Evolutionary conservation across 2,797 vertebrate genomes (phyloP).

Genomic region (Galagoides demidoff): DNA sequence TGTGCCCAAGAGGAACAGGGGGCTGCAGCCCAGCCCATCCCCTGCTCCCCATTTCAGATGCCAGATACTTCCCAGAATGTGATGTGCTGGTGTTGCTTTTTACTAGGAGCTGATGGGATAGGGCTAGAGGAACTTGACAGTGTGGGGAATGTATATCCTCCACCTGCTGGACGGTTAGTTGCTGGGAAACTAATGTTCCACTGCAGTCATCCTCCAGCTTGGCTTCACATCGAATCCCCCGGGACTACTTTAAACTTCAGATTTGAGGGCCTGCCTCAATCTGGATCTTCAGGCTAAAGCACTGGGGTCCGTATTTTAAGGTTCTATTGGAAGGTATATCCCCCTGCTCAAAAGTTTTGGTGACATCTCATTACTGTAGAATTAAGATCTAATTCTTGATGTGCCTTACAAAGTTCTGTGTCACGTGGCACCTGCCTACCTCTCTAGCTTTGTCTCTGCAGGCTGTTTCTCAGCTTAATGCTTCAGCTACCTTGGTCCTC

Average conservation of each 20-base stretch:
- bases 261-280: background rate
- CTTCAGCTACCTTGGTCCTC: background rate
- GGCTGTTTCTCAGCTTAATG: background rate
- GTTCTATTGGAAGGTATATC: background rate
- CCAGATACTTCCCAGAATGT: background rate
- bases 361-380: background rate
- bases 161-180: background rate
- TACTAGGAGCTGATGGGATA: background rate
- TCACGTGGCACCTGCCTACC: background rate
- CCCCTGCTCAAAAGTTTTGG: background rate
- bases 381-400: background rate
- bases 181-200: background rate
- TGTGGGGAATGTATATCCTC: background rate
- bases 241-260: background rate
- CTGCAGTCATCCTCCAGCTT: background rate
- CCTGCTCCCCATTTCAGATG: fast-evolving
- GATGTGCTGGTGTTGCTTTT: background rate
- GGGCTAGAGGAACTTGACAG: background rate
- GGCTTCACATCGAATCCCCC: background rate
- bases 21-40: background rate
- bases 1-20: background rate
- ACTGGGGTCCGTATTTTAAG: background rate
- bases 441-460: background rate
- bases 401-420: background rate
- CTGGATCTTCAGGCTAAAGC: background rate